Evolutionary conservation across 2,113 vertebrate species (phyloP).

Genomic region (Hemiscyllium ocellatum): DNA sequence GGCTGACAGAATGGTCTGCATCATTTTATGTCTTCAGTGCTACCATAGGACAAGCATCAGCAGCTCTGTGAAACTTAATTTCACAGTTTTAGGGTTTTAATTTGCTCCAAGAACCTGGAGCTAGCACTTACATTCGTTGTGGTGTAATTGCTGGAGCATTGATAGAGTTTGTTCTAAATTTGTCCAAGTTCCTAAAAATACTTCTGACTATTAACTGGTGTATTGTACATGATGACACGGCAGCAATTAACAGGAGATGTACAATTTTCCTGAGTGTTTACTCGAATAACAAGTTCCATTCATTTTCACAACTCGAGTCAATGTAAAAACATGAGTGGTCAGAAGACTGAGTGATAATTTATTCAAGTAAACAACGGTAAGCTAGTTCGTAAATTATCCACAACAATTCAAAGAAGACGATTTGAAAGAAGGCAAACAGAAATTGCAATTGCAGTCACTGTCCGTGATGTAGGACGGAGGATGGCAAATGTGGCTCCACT

Average conservation of each 20-base stretch:
- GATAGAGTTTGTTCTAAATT: background rate
- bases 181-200: constrained; percentile 4
- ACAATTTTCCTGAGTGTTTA: background rate
- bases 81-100: background rate
- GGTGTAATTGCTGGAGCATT: background rate
- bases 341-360: background rate
- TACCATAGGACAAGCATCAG: background rate
- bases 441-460: background rate
- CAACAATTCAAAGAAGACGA: background rate
- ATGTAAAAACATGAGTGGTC: background rate
- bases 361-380: background rate
- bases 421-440: background rate
- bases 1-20: background rate
- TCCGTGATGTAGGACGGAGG: background rate
- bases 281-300: background rate
- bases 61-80: background rate
- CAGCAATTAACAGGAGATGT: background rate
- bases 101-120: background rate
- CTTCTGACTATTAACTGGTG: background rate
- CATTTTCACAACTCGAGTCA: background rate
- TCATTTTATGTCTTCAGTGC: background rate
- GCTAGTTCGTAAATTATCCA: background rate
- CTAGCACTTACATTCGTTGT: background rate
- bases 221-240: background rate
- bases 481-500: no score